Evolutionary conservation across 1,140 invertebrate species (phyloP), one percentile per base, ranked within the genome.

Genomic region (Planococcus citri): DNA sequence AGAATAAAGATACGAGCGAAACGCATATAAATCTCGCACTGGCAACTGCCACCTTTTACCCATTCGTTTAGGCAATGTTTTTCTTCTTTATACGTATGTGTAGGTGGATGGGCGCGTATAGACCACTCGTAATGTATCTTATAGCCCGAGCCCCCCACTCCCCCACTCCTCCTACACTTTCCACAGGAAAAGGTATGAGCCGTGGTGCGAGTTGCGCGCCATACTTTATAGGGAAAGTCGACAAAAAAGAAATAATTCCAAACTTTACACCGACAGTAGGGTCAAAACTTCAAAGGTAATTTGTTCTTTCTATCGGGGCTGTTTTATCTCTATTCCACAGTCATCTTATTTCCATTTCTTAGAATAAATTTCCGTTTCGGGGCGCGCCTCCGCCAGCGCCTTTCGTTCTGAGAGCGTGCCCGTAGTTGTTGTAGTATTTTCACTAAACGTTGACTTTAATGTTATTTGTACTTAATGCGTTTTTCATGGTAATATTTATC

Each of bases 401-500:
- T n/a, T 17, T 17, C 41, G 41, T 51, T 33, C 12, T 51, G 17
- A 4, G n/a, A n/a, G n/a, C n/a, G n/a, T n/a, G n/a, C n/a, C n/a
- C n/a, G n/a, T n/a, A n/a, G n/a, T n/a, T n/a, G n/a, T n/a, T n/a
- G n/a, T n/a, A n/a, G 41, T 33, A 51, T 51, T 51, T 51, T 51
- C 41, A 51, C 41, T 51, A 51, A 51, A 51, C 41, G 41, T 51
- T 51, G 41, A 51, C 41, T 51, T 51, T 51, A 51, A 51, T 20
- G 41, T 51, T 51, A 51, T 51, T 51, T 51, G 41, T 51, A 51
- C 41, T 51, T 51, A 51, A 51, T 51, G 41, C n/a, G 41, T 51
- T 51, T 51, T 51, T 51, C 41, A 51, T 51, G 41, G 41, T 51
- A 51, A 51, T 51, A 51, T 51, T 51, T 51, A 51, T 51, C 41